phyloP scores from a whole-genome alignment of 2,113 vertebrate species.

The Oncorhynchus masou region DNA sequence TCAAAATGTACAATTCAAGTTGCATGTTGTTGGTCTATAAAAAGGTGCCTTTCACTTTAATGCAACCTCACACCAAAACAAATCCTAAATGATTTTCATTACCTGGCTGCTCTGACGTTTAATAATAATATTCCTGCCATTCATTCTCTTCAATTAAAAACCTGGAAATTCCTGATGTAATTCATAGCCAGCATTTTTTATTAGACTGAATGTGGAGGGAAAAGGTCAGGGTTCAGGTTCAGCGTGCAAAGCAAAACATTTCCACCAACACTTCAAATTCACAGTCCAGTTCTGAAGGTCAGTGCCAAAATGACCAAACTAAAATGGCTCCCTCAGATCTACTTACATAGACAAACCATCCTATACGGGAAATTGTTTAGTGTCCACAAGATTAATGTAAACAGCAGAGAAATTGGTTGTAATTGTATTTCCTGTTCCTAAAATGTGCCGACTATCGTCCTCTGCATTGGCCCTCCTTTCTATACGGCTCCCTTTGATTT shows the following conservation, averaged over 20 bases:
- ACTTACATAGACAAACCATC: conserved; percentile 59
- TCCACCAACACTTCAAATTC: conserved; percentile 54
- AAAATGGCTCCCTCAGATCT: conserved; percentile 66
- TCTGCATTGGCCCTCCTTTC: conserved; percentile 31
- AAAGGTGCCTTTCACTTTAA: background rate
- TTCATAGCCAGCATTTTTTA: conserved; percentile 43
- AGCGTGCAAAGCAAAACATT: conserved; percentile 57
- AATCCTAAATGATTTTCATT: background rate
- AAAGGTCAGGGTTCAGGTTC: conserved; percentile 65
- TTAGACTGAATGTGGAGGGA: conserved; percentile 38
- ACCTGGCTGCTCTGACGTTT: background rate
- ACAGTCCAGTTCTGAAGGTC: conserved; percentile 67
- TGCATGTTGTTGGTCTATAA: background rate
- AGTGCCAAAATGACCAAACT: conserved; percentile 60
- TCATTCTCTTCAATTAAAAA: conserved; percentile 41
- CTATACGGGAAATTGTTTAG: conserved; percentile 69
- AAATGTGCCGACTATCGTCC: conserved; percentile 64
- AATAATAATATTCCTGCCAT: conserved; percentile 37
- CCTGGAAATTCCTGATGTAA: conserved; percentile 38
- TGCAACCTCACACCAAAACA: background rate
- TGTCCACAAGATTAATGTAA: conserved; percentile 70
- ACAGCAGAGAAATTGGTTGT: conserved; percentile 62
- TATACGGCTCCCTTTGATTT: conserved; percentile 51
- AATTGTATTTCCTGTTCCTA: conserved; percentile 53
- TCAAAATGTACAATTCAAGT: background rate